Percentiles rank a stretch among this genome's conserved stretches.
These are phyloP conservation scores for Xestia xanthographa DNA, from an alignment of 2,888 invertebrate species.

Conservation along the genomic window DNA sequence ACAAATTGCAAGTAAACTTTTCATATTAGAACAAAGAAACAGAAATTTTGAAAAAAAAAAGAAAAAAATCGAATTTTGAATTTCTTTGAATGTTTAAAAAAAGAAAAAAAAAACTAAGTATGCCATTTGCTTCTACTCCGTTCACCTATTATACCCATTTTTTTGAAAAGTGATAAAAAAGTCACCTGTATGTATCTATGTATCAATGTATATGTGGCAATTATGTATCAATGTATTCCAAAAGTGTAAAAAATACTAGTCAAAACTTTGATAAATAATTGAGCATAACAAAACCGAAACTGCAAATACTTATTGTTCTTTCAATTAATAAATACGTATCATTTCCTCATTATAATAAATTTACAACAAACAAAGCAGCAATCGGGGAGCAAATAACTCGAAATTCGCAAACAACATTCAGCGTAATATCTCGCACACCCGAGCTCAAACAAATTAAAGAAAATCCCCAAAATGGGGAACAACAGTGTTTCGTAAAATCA, in stretches of 20 bases:
- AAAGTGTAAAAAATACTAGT: not conserved
- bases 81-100: too few relatives aligned
- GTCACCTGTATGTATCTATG: too few relatives aligned
- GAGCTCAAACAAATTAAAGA: constrained; percentile 73
- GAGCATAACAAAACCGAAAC: not conserved
- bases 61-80: too few relatives aligned
- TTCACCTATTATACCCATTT: too few relatives aligned
- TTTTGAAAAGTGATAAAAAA: too few relatives aligned
- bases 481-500: constrained; percentile 30
- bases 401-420: constrained; percentile 56
- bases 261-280: not conserved
- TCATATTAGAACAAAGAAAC: too few relatives aligned
- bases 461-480: constrained; percentile 65
- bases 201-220: too few relatives aligned
- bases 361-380: constrained; percentile 39
- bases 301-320: not conserved
- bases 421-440: constrained; percentile 54
- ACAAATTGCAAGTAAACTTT: too few relatives aligned
- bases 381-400: constrained; percentile 45
- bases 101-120: too few relatives aligned
- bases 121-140: too few relatives aligned
- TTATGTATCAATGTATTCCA: not conserved
- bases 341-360: constrained; percentile 46
- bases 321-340: not conserved
- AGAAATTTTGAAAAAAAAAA: too few relatives aligned